These are phyloP conservation scores for Rhabdomys pumilio DNA, from an alignment of 2,797 vertebrate genomes.

Conservation along the genomic window DNA sequence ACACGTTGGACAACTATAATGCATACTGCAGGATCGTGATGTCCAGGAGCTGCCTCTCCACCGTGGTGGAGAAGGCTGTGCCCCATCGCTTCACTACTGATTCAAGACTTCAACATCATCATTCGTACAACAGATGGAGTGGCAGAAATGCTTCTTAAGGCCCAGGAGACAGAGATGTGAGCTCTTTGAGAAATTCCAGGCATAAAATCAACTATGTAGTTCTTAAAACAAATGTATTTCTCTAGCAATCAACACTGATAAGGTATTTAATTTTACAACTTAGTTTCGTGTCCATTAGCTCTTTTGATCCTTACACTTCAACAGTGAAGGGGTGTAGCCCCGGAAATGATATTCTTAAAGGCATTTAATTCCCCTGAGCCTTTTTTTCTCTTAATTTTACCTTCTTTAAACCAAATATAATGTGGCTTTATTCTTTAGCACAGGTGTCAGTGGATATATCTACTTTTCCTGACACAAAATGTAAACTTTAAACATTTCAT, in stretches of 20 bases:
- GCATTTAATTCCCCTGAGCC: background rate
- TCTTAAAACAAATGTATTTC: constrained; percentile 17
- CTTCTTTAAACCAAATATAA: background rate
- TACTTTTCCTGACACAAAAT: background rate
- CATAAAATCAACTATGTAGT: background rate
- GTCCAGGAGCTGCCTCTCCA: background rate
- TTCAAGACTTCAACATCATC: background rate
- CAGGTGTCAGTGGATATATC: background rate
- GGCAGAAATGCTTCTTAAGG: background rate
- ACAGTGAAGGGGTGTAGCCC: background rate
- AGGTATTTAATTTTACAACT: constrained; percentile 13
- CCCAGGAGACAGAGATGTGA: background rate
- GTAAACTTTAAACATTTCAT: background rate
- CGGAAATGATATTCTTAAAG: background rate
- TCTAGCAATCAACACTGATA: background rate
- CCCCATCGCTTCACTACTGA: background rate
- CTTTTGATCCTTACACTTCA: constrained; percentile 29
- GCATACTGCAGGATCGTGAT: background rate
- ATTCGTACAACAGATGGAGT: background rate
- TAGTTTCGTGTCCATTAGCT: constrained; percentile 42
- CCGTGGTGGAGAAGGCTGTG: background rate
- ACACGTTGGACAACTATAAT: background rate
- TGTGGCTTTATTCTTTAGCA: background rate
- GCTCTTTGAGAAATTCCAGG: background rate
- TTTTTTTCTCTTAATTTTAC: background rate